Evolutionary conservation across 1,140 invertebrate species (phyloP).

Genomic region (Pollicipes pollicipes): DNA sequence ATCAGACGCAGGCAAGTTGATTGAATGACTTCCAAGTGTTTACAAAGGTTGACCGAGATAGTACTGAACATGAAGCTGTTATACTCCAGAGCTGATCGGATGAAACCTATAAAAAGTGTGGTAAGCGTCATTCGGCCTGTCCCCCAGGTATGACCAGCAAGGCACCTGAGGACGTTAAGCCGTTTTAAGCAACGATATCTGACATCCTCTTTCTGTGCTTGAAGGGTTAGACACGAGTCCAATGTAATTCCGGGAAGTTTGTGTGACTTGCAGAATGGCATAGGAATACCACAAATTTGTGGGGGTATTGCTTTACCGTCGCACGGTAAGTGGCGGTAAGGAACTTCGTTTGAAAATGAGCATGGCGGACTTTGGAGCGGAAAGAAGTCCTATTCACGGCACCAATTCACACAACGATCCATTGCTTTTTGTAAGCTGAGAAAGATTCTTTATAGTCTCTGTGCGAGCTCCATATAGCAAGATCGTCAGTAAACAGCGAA

Average conservation of each 20-base stretch:
- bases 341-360: not conserved
- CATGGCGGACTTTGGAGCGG: not conserved
- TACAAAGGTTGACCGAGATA: not conserved
- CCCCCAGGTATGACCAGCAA: not conserved
- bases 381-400: not conserved
- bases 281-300: not conserved
- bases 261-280: not conserved
- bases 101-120: not conserved
- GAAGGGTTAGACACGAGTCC: not conserved
- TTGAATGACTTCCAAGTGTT: not conserved
- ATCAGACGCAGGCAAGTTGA: no score
- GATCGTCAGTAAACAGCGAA: not conserved
- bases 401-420: not conserved
- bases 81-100: not conserved
- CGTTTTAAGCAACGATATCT: not conserved
- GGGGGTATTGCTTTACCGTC: no score
- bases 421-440: not conserved
- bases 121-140: not conserved
- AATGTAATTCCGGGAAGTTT: not conserved
- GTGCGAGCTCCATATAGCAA: not conserved
- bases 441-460: not conserved
- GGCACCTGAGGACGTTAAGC: not conserved
- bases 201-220: not conserved
- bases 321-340: not conserved
- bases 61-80: not conserved